A percentile compares a stretch with the other conserved stretches of the same genome.
Conservation (phyloP, 2,888 invertebrate genomes). For the Hypomecis punctinalis region DNA sequence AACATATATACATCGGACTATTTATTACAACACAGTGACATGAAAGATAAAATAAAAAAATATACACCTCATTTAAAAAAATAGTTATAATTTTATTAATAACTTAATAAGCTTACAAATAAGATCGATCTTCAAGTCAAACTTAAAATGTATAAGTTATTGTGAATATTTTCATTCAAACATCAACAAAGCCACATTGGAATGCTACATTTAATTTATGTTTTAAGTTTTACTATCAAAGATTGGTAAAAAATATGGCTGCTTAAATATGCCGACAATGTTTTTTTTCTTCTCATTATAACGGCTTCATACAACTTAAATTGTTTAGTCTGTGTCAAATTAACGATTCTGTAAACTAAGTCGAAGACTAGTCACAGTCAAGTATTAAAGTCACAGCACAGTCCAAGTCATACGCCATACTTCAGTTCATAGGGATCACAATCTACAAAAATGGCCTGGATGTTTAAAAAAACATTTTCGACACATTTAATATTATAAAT, state of each 20-base stretch:
- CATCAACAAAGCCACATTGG: conserved; percentile 42
- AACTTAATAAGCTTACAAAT: conserved; percentile 36
- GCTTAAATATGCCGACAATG: conserved; percentile 33
- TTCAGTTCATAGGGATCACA: too few relatives aligned
- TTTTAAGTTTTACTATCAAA: conserved; percentile 26
- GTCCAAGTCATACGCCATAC: too few relatives aligned
- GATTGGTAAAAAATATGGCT: conserved; percentile 43
- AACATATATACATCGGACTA: neutral
- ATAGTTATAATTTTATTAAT: conserved; percentile 39
- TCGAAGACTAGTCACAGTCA: neutral
- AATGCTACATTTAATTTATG: conserved; percentile 39
- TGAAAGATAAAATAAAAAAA: conserved; percentile 13
- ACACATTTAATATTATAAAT: conserved; percentile 41
- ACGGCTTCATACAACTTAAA: neutral
- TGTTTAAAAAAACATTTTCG: conserved; percentile 35
- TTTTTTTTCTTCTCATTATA: conserved; percentile 7
- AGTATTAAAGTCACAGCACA: neutral
- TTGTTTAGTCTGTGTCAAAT: neutral
- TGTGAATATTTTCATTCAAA: conserved; percentile 37
- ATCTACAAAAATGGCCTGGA: neutral
- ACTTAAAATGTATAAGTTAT: conserved; percentile 38
- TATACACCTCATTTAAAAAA: conserved; percentile 29
- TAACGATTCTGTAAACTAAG: neutral
- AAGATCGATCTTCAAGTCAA: conserved; percentile 31
- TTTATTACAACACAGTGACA: neutral